Evolutionary conservation across 1,140 invertebrate species (phyloP).

Genomic region (Catajapyx aquilonaris): DNA sequence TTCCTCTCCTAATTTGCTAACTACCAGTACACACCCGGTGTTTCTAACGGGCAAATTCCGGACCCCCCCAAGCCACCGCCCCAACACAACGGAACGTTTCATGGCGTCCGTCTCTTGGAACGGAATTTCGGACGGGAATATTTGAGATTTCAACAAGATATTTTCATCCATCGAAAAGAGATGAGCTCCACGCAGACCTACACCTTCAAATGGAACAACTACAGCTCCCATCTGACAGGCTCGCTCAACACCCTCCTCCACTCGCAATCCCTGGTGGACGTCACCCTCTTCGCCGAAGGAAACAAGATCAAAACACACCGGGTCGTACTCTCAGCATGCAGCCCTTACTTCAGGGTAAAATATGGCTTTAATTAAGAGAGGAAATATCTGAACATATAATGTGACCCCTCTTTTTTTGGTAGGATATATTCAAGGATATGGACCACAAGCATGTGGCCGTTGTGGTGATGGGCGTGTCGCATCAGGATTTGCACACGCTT

Average conservation of each 20-base stretch:
- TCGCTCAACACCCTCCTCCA: conserved; percentile 24
- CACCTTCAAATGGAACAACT: conserved; percentile 35
- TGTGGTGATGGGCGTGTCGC: conserved; percentile 18
- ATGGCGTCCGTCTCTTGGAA: too few relatives aligned
- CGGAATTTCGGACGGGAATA: too few relatives aligned
- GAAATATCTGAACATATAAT: not conserved
- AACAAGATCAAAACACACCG: conserved; percentile 28
- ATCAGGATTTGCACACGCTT: conserved; percentile 18
- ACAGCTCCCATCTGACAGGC: conserved; percentile 25
- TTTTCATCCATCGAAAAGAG: too few relatives aligned
- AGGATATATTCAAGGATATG: conserved; percentile 19
- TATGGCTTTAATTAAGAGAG: conserved; percentile 6
- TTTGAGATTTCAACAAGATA: too few relatives aligned
- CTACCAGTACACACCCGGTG: too few relatives aligned
- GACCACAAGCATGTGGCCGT: conserved; percentile 19
- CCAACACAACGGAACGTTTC: too few relatives aligned
- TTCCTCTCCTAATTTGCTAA: too few relatives aligned
- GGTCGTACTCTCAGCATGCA: conserved; percentile 34
- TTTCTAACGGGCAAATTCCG: too few relatives aligned
- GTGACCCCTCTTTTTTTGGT: conserved; percentile 15
- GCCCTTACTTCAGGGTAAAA: conserved; percentile 29
- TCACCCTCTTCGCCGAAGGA: conserved; percentile 57
- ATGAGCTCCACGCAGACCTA: conserved; percentile 14
- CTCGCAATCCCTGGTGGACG: conserved; percentile 38
- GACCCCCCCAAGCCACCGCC: too few relatives aligned